Base-by-base conservation (phyloP, 2,888 invertebrate genomes). In the Trichogramma dendrolimi region DNA sequence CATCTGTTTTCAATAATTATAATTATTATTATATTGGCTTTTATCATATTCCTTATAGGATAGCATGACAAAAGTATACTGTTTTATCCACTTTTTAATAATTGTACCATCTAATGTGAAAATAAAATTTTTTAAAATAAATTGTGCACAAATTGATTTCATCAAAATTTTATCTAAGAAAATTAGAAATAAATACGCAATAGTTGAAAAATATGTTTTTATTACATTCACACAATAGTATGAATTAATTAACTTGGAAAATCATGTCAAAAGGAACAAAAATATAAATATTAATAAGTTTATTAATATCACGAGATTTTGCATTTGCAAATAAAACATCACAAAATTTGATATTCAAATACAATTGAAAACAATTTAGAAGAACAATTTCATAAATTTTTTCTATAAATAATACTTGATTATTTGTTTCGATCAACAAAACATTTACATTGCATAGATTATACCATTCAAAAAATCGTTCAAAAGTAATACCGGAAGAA, bases 31-130 rank as follows among this genome's bases (percentile, higher is more conserved):
- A 71, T 64, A 71, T 75, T 60, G 72, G 77, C 72, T 80, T 76
- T 66, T 80, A 80, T 64, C 80, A 80, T 70, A 72, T 79, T 67
- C 80, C 78, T 52, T 80, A 79, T 69, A 79, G 80, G 71, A 78
- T 80, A 80, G 60, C 55, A 55, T 27, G 44, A 44, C 27, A 43
- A 52, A 50, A 51, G 6, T 52, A 53, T 59, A 61, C 40, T 55
- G 40, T 60, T 50, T 51, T 56, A 50, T 38, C 7, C n/a, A 59
- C 8, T 60, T 60, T 61, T 62, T 58, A 60, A 61, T 57, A 61
- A 59, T 62, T 58, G 55, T 60, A 60, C 27, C 41, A 58, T 49
- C 39, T 38, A n/a, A 49, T 55, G 8, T 56, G 41, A 61, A 62
- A 62, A 59, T 56, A 61, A 61, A 27, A 27, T 27, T 51, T 58